Percentiles rank a stretch among this genome's conserved stretches.
These are phyloP conservation scores for Sabellastarte sp. DNA, from an alignment of 2,888 invertebrate species.

Conservation along the genomic window DNA sequence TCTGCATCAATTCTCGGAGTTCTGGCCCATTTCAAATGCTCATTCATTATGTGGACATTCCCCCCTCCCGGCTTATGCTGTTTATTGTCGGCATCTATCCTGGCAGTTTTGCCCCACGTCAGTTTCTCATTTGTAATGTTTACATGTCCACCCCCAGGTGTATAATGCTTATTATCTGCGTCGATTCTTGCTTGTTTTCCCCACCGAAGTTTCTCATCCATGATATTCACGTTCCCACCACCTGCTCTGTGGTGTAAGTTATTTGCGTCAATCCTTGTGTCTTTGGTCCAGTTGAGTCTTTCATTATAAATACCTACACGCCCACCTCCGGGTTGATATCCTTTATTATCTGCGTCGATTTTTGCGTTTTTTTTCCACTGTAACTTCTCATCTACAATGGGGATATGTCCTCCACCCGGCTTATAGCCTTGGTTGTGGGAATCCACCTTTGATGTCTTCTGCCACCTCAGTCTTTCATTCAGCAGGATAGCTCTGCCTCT, in stretches of 20 bases:
- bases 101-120: background rate
- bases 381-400: too few species aligned
- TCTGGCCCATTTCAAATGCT: background rate
- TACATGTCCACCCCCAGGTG: background rate
- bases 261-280: too few species aligned
- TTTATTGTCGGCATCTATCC: slow-evolving; percentile 21
- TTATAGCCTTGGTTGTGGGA: too few species aligned
- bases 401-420: too few species aligned
- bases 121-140: background rate
- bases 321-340: too few species aligned
- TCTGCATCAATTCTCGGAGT: background rate
- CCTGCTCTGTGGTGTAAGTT: slow-evolving; percentile 30
- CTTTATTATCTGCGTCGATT: too few species aligned
- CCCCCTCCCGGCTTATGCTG: background rate
- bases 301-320: too few species aligned
- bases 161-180: background rate
- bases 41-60: background rate
- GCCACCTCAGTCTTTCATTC: too few species aligned
- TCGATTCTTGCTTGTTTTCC: background rate
- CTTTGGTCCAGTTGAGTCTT: too few species aligned
- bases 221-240: slow-evolving; percentile 27
- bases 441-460: too few species aligned
- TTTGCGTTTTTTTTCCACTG: too few species aligned
- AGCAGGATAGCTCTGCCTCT: too few species aligned
- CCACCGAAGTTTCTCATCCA: background rate